Percentiles rank a stretch among this genome's conserved stretches.
phyloP scores from a whole-genome alignment of 2,113 vertebrate genomes.

The Riparia riparia region DNA sequence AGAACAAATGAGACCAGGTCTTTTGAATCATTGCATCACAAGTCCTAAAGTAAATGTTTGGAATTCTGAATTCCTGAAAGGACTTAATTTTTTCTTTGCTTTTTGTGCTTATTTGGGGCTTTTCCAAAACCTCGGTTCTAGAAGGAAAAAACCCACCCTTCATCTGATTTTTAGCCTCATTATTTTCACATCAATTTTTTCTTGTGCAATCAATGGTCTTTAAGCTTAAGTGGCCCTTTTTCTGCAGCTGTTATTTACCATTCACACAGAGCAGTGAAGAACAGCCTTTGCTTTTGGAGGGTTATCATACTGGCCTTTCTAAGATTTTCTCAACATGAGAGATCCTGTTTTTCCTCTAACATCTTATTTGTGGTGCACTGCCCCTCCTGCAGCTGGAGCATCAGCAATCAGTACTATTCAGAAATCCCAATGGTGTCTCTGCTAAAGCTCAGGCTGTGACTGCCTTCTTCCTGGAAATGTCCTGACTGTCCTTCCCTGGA shows the following conservation, averaged over 20 bases:
- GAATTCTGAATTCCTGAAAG: background rate
- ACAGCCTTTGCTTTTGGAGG: background rate
- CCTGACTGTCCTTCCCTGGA: background rate
- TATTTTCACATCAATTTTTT: background rate
- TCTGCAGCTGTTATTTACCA: conserved; percentile 25
- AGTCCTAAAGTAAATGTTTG: background rate
- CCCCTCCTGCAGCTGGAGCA: background rate
- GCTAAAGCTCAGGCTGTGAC: background rate
- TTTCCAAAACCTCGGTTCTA: background rate
- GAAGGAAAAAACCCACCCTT: background rate
- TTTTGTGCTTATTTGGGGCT: background rate
- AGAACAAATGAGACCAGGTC: background rate
- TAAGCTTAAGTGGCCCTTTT: background rate
- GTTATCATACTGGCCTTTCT: background rate
- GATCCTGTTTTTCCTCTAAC: background rate
- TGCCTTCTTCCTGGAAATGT: background rate
- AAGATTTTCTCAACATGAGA: background rate
- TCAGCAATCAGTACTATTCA: background rate
- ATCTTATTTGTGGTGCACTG: background rate
- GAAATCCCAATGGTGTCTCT: background rate
- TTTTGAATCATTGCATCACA: background rate
- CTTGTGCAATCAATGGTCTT: background rate
- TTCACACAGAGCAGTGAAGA: background rate
- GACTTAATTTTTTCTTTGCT: background rate
- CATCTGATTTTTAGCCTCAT: background rate